Conservation (phyloP, 2,888 invertebrate species). For the Drosophila mulleri region DNA sequence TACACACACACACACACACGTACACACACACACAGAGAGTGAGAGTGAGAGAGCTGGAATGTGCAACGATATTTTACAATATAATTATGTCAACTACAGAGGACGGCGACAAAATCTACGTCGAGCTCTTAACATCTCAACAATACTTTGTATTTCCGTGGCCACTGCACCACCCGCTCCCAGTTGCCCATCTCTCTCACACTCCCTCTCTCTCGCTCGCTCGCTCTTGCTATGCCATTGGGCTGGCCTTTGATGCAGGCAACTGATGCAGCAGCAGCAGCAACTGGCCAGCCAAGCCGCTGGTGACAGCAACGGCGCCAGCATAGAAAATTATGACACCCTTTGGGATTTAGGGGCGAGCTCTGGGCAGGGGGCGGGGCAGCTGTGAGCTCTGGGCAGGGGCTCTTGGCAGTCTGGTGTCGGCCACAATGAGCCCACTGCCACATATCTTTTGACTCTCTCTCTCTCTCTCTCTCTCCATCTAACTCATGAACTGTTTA, state of each 20-base stretch:
- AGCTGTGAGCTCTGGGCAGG: not conserved
- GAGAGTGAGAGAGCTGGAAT: no score
- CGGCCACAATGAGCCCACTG: conserved; percentile 14
- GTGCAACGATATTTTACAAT: conserved; percentile 77
- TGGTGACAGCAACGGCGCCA: conserved; percentile 42
- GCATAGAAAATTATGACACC: conserved; percentile 77
- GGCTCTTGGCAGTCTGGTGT: conserved; percentile 20
- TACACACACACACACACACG: conserved; percentile 28
- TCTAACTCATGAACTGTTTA: conserved; percentile 7
- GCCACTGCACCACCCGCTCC: conserved; percentile 8
- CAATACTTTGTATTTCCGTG: conserved; percentile 67
- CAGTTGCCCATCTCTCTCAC: not conserved
- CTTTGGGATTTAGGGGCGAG: conserved; percentile 61
- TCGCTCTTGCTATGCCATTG: not conserved
- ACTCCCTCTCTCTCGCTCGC: not conserved
- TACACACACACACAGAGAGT: conserved; percentile 1
- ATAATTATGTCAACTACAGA: conserved; percentile 77
- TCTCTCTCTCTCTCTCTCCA: conserved; percentile 24
- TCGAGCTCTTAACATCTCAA: conserved; percentile 68
- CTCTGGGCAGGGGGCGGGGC: conserved; percentile 15
- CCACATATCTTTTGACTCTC: conserved; percentile 13
- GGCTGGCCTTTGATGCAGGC: conserved; percentile 32
- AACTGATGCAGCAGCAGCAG: not conserved
- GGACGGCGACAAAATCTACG: conserved; percentile 63
- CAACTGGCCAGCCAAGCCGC: conserved; percentile 34